phyloP scores from a whole-genome alignment of 53 echinoderm and acorn worm species.

The Arbacia lixula region DNA sequence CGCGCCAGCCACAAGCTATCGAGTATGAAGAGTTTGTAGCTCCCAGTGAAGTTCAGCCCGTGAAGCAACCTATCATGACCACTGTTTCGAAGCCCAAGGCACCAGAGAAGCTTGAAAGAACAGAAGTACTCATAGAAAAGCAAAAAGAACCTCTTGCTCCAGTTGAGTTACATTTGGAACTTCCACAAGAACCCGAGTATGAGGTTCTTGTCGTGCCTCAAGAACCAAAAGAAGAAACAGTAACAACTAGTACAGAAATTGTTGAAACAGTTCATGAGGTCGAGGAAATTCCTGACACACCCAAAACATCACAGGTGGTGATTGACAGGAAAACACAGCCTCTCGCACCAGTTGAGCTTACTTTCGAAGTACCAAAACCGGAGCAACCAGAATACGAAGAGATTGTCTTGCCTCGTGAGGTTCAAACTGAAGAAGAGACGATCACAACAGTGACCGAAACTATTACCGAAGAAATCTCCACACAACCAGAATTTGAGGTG shows the following conservation, averaged over 20 bases:
- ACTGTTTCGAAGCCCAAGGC: conserved; percentile 5
- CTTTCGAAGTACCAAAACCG: neutral
- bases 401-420: conserved; percentile 48
- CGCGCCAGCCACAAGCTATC: too few species aligned
- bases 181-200: conserved; percentile 33
- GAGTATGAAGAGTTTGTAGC: too few species aligned
- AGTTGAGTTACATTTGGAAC: conserved; percentile 44
- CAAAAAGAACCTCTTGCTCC: conserved; percentile 59
- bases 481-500: conserved; percentile 50
- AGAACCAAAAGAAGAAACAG: conserved; percentile 27
- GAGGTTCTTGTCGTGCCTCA: neutral
- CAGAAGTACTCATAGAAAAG: conserved; percentile 68
- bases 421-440: conserved; percentile 55
- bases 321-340: conserved; percentile 29
- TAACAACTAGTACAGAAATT: neutral
- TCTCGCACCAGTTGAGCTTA: neutral
- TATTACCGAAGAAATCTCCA: conserved; percentile 56
- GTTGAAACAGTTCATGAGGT: conserved; percentile 49
- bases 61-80: neutral
- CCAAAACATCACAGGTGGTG: conserved; percentile 57
- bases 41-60: too few species aligned
- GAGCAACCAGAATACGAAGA: conserved; percentile 54
- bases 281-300: conserved; percentile 38
- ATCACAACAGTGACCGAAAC: conserved; percentile 62
- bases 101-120: conserved; percentile 45